Base-by-base conservation (phyloP, 2,113 vertebrate species). In the Chascanopsetta lugubris region DNA sequence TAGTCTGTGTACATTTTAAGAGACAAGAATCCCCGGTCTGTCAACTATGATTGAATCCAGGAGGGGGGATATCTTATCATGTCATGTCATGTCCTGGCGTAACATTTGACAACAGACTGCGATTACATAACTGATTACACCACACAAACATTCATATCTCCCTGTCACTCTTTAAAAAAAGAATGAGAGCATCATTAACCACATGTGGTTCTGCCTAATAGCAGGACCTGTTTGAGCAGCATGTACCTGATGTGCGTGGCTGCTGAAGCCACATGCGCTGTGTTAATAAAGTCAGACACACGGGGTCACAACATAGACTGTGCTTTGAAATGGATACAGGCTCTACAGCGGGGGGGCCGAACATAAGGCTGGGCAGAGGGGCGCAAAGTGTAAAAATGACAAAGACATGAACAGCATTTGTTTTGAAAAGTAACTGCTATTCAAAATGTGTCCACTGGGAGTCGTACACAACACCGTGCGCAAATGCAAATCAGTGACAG, bases 201-300 rank as follows among this genome's bases (percentile, higher is more conserved):
- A 45, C 56, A 76, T 36, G 61, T 46, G 51, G 72, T 49, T 56
- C 6, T 60, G 58, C 40, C 42, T 73, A 75, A 66, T 62, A 38
- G 56, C 38, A 6, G 48, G 2, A 54, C 24, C 59, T 71, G 43
- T 77, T 80, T 74, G 55, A 72, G 71, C 76, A 77, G 55, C 60
- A 42, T 54, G 63, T 64, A 24, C 15, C 46, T 38, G 51, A 43
- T 59, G 60, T 32, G 47, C 50, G 13, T 43, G 58, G 77, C 56
- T 42, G 42, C 10, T 42, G 15, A 54, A 8, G 56, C 42, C 55
- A 51, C 26, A 36, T 57, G 36, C 46, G 15, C 2, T 38, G 27
- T n/a, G n/a, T n/a, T n/a, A 61, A 70, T 54, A 13, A 6, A 22
- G 50, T 40, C 13, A n/a, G n/a, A n/a, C n/a, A n/a, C n/a, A n/a